Conservation (phyloP, 1,140 invertebrate species). For the Drosophila eugracilis region DNA sequence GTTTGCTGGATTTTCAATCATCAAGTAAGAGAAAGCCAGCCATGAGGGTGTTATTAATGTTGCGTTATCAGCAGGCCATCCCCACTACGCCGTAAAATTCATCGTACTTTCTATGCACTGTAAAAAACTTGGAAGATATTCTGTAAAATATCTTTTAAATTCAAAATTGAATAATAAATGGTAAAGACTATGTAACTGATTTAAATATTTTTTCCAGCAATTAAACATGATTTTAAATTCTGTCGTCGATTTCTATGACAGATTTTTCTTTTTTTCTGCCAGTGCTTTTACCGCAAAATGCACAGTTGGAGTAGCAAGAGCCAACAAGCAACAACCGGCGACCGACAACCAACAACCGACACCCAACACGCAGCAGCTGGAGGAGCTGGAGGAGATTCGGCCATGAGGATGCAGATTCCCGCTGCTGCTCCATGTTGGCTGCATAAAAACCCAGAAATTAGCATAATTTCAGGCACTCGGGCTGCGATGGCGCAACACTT, state of each 20-base stretch:
- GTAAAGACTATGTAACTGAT: not conserved
- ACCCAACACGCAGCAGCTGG: slow-evolving; percentile 37
- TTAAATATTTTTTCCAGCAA: too few species aligned
- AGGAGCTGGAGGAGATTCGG: slow-evolving; percentile 32
- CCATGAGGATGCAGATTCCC: slow-evolving; percentile 60
- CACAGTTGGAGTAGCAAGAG: slow-evolving; percentile 43
- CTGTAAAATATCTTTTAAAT: not conserved
- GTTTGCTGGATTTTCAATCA: slow-evolving; percentile 72
- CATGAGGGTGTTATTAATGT: slow-evolving; percentile 72
- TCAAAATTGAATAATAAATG: not conserved
- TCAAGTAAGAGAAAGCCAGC: slow-evolving; percentile 31
- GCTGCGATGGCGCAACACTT: slow-evolving; percentile 69
- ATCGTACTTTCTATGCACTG: slow-evolving; percentile 2
- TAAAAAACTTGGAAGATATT: not conserved
- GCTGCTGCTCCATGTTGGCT: slow-evolving; percentile 55
- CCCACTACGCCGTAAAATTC: slow-evolving; percentile 14
- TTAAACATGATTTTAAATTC: too few species aligned
- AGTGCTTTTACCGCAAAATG: slow-evolving; percentile 40
- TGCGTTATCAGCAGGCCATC: slow-evolving; percentile 59
- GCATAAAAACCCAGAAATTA: slow-evolving; percentile 78
- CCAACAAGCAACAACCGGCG: slow-evolving; percentile 37
- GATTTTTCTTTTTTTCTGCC: slow-evolving; percentile 24
- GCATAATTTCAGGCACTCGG: slow-evolving; percentile 75
- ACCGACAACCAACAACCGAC: slow-evolving; percentile 35
- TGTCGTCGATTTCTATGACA: too few species aligned